These are phyloP conservation scores for Drosophila eohydei DNA, from an alignment of 2,888 invertebrate genomes.

Conservation along the genomic window DNA sequence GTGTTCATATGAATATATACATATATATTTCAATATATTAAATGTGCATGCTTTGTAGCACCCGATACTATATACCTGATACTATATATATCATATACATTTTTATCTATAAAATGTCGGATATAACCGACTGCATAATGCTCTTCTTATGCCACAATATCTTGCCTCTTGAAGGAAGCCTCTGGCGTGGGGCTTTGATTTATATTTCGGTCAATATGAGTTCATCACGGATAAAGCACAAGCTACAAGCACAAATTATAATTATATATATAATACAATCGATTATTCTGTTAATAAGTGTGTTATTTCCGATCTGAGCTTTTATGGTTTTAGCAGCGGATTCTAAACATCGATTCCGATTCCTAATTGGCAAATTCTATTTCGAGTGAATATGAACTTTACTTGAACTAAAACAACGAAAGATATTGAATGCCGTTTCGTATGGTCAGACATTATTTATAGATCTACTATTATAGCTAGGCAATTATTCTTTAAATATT, in stretches of 20 bases:
- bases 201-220: too few relatives aligned
- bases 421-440: not conserved
- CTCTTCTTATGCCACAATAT: constrained; percentile 2
- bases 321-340: too few relatives aligned
- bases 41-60: constrained; percentile 5
- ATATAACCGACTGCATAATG: constrained; percentile 6
- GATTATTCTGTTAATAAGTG: too few relatives aligned
- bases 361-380: not conserved
- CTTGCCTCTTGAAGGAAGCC: too few relatives aligned
- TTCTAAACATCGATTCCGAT: not conserved
- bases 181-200: too few relatives aligned
- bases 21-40: not conserved
- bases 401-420: not conserved
- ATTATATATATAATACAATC: too few relatives aligned
- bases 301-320: too few relatives aligned
- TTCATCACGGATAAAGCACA: too few relatives aligned
- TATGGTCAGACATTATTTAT: not conserved
- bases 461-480: not conserved
- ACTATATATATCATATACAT: not conserved
- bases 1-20: constrained; percentile 2
- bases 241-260: too few relatives aligned
- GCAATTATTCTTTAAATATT: too few relatives aligned
- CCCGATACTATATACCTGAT: not conserved
- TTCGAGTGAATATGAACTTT: not conserved
- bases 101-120: not conserved